Percentiles rank a stretch among this genome's conserved stretches.
phyloP scores from a whole-genome alignment of 2,797 vertebrate species.

The Muscicapa striata region DNA sequence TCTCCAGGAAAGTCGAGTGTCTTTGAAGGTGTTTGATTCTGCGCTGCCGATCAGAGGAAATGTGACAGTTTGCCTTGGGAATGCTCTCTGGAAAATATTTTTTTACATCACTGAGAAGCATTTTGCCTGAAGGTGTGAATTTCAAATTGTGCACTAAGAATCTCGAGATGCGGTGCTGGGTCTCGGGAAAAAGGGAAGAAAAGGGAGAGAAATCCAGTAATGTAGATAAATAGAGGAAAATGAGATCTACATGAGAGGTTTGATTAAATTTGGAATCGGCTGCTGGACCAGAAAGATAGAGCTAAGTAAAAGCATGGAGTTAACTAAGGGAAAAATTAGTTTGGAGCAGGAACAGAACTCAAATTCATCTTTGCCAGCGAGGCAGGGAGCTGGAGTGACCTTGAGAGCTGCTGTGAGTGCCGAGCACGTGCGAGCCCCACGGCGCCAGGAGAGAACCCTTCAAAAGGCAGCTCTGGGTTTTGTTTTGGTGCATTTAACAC shows the following conservation, averaged over 20 bases:
- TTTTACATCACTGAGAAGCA: background rate
- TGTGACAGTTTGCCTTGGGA: background rate
- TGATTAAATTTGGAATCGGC: conserved; percentile 41
- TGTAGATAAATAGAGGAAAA: conserved; percentile 26
- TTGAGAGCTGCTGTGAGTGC: background rate
- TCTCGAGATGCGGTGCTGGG: background rate
- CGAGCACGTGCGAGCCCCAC: accelerated
- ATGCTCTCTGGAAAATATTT: background rate
- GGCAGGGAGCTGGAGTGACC: conserved; percentile 13
- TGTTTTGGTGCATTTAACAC: background rate
- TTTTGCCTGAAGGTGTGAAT: background rate
- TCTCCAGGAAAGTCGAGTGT: background rate
- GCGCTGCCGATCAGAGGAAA: background rate
- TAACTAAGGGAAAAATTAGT: conserved; percentile 64
- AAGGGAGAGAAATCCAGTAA: background rate
- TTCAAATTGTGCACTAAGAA: background rate
- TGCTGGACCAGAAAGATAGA: conserved; percentile 44
- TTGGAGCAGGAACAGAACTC: conserved; percentile 22
- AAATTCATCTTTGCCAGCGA: conserved; percentile 39
- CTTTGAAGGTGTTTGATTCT: background rate
- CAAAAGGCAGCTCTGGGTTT: background rate
- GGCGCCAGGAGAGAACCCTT: accelerated
- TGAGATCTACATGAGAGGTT: conserved; percentile 11
- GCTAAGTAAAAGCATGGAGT: conserved; percentile 56
- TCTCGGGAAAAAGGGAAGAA: background rate